Conservation (phyloP, 2,888 invertebrate genomes). For the Melanostoma scalare region DNA sequence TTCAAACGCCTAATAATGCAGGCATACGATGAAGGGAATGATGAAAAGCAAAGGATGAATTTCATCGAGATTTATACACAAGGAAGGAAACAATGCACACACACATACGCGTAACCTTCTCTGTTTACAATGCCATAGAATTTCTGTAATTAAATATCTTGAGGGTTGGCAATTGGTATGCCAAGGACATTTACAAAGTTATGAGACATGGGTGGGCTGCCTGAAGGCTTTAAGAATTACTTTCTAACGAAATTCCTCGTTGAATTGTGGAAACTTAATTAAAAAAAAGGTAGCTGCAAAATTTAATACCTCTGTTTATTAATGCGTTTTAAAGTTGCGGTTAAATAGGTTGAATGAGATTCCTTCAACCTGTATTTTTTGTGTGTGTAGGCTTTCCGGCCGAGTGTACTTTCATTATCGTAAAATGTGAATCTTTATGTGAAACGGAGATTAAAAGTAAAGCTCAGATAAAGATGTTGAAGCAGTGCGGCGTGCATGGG, state of each 20-base stretch:
- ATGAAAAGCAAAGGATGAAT: not conserved
- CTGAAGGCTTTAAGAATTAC: slow-evolving; percentile 14
- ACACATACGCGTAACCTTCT: not conserved
- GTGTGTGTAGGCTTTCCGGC: not conserved
- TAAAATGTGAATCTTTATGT: slow-evolving; percentile 3
- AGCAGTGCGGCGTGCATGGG: too few species aligned
- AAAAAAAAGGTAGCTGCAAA: slow-evolving; percentile 3
- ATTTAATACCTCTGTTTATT: slow-evolving; percentile 1
- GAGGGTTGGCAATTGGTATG: slow-evolving; percentile 58
- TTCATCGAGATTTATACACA: slow-evolving; percentile 39
- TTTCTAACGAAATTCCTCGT: not conserved
- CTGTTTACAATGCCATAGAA: slow-evolving; percentile 64
- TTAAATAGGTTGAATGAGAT: slow-evolving; percentile 20
- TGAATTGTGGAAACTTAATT: not conserved
- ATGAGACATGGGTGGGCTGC: not conserved
- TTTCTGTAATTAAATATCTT: slow-evolving; percentile 67
- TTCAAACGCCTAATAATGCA: slow-evolving; percentile 19
- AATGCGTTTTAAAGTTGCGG: slow-evolving; percentile 19
- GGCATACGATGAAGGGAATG: not conserved
- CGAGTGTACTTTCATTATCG: not conserved
- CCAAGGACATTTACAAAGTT: not conserved
- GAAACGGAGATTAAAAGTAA: slow-evolving; percentile 26
- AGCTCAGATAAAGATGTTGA: not conserved
- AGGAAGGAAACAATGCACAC: slow-evolving; percentile 1
- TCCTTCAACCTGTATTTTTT: not conserved